Percentiles rank a stretch among this genome's conserved stretches.
Conservation (phyloP, 2,113 vertebrate species). For the Serilophus lunatus region DNA sequence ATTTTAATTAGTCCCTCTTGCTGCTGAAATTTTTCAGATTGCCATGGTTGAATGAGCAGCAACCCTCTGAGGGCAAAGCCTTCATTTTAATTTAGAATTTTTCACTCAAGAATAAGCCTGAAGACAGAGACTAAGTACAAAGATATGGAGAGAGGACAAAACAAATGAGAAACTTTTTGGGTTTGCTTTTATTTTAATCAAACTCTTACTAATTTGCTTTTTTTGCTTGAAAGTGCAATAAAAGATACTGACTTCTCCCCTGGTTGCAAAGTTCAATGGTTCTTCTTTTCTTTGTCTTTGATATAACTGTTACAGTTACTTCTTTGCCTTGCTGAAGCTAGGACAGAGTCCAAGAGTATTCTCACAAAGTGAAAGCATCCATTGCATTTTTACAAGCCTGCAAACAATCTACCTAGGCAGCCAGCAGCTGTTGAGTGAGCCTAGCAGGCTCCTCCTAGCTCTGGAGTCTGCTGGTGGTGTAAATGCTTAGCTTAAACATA, state of each 20-base stretch:
- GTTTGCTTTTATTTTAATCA: background rate
- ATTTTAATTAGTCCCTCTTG: slow-evolving; percentile 17
- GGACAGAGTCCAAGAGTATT: background rate
- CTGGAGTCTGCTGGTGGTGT: background rate
- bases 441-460: background rate
- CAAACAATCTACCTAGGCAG: background rate
- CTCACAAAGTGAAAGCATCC: background rate
- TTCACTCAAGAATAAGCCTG: background rate
- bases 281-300: background rate
- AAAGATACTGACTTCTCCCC: background rate
- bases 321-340: background rate
- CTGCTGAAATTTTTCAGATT: background rate
- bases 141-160: background rate
- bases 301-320: background rate
- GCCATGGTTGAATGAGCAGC: background rate
- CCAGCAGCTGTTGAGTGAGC: background rate
- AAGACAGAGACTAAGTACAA: background rate
- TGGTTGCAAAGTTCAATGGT: background rate
- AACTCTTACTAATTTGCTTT: background rate
- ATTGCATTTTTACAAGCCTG: background rate
- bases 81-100: slow-evolving; percentile 28
- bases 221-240: background rate
- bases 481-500: background rate
- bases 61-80: background rate
- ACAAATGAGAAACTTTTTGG: background rate